Conservation (phyloP, 1,140 invertebrate species). For the Tetramorium parvispinum region DNA sequence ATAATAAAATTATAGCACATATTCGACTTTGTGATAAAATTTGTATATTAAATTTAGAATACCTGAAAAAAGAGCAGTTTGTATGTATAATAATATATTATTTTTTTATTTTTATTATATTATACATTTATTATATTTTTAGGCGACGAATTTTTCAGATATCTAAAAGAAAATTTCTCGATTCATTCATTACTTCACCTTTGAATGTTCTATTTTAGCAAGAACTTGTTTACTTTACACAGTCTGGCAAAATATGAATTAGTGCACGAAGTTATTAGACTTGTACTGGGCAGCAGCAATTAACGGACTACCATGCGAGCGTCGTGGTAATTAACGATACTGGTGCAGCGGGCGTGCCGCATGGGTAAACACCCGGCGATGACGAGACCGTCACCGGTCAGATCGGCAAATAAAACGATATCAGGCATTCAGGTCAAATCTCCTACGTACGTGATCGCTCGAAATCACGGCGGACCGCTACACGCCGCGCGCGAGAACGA, state of each 20-base stretch:
- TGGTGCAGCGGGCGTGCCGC: constrained; percentile 21
- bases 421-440: constrained; percentile 72
- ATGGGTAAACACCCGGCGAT: constrained; percentile 38
- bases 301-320: constrained; percentile 68
- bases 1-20: neutral
- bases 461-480: constrained; percentile 49
- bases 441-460: constrained; percentile 67
- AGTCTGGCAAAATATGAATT: constrained; percentile 46
- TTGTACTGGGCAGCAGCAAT: constrained; percentile 58
- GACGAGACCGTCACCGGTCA: constrained; percentile 42
- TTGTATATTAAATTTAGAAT: neutral
- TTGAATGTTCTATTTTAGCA: neutral
- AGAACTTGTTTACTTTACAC: neutral
- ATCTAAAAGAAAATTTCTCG: neutral
- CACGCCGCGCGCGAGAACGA: constrained; percentile 28
- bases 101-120: neutral
- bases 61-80: neutral
- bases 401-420: constrained; percentile 58
- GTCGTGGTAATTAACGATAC: constrained; percentile 73
- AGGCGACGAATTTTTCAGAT: neutral
- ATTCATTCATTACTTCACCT: neutral
- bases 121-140: neutral
- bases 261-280: constrained; percentile 64
- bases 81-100: neutral
- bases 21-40: neutral